Base-by-base conservation (phyloP, 1,140 invertebrate genomes). In the Drosophila subobscura region DNA sequence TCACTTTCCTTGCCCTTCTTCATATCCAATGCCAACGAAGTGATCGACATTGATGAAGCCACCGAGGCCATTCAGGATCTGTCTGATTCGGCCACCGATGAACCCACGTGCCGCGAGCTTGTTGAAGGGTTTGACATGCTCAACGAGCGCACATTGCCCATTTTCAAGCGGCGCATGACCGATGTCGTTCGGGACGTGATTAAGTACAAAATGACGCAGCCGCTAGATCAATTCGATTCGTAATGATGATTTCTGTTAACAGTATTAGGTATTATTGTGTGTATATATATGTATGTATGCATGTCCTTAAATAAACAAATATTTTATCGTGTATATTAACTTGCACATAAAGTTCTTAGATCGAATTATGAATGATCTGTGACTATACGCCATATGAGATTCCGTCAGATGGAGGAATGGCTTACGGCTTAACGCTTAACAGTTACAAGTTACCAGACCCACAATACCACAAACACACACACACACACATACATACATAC, bases 1-100 rank as follows among this genome's bases (percentile, higher is more conserved):
- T 67, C 70, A 5, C 75, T 79, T 55, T 57, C 81, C 0, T 41
- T 89, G 22, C 84, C 84, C 2, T 86, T 89, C 16, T 89, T 86
- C 20, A 56, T 86, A 44, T 77, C 76, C 12, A 68, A 74, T 33
- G 59, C 79, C 10, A 70, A 41, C 37, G 81, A 89, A 49, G 54
- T 89, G 6, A 37, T 78, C 2, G 76, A 89, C 42, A 71, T 86
- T n/a, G 81, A 89, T 58, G 66, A 70, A 20, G 79, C 79, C 0
- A 77, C 76, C 10, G 67, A 83, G 16, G 84, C 83, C 2, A 79
- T 86, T 16, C 44, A 60, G 47, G 77, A 78, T 44, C 45, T 86
- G 10, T 74, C 79, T 5, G 51, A 59, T 1, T 58, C 73, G 3
- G 67, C 72, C 0, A 55, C 68, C 14, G 54, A 77, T 12, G 78